These are phyloP conservation scores for Tapera naevia DNA, from an alignment of 2,797 vertebrate species.

Conservation along the genomic window DNA sequence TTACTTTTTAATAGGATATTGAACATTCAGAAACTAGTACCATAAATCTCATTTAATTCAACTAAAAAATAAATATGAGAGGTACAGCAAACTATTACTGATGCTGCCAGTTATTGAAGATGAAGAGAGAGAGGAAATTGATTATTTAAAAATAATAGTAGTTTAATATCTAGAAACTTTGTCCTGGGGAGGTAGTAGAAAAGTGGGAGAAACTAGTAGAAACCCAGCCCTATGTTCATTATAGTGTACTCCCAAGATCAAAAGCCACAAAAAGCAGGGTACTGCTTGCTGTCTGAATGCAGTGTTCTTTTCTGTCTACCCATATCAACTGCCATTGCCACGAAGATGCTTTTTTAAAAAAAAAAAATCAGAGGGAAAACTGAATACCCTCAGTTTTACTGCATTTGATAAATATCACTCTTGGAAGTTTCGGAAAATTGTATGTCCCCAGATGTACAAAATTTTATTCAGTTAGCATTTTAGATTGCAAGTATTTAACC, in stretches of 20 bases:
- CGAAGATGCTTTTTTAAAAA: neutral
- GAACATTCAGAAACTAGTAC: neutral
- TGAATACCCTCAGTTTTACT: neutral
- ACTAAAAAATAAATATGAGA: neutral
- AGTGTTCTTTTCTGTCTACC: neutral
- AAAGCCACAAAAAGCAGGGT: neutral
- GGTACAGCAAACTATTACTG: neutral
- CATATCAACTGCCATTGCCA: neutral
- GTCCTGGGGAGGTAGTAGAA: neutral
- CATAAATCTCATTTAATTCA: neutral
- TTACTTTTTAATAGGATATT: neutral
- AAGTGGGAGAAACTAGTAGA: neutral
- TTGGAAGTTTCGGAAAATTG: neutral
- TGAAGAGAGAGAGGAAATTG: neutral
- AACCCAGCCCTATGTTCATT: neutral
- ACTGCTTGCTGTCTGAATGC: neutral
- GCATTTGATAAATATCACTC: neutral
- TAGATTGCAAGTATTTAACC: constrained; percentile 16
- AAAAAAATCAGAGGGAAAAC: neutral
- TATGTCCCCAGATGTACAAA: neutral
- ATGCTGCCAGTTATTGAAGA: neutral
- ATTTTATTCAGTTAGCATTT: constrained; percentile 22
- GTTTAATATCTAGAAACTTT: neutral
- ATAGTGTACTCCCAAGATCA: neutral
- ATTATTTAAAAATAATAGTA: neutral